Base-by-base conservation (phyloP, 2,888 invertebrate species). In the Nymphalis polychloros region DNA sequence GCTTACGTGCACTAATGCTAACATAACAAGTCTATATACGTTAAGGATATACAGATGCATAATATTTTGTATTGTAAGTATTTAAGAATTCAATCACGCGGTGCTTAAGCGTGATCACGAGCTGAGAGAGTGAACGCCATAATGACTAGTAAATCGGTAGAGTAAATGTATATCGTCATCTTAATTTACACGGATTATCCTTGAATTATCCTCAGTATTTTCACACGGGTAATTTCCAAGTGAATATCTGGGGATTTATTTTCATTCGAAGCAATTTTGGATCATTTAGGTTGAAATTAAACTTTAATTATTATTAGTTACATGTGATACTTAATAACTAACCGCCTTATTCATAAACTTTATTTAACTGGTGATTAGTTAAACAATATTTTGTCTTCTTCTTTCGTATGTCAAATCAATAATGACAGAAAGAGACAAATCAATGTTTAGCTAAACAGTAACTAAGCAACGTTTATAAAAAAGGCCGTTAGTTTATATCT, bases 71-170 rank as follows among this genome's bases (percentile, higher is more conserved):
- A 46, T 27, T 19, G 52, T 17, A 17, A 31, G 31, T 59, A 48
- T 60, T 64, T 31, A 59, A 55, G 35, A 61, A 64, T 67, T 57
- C 41, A 52, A 64, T 69, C 60, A 67, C 64, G 62, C 47, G 19
- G 27, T n/a, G 8, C 65, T 49, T 27, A 50, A 27, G 27, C 4
- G 19, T 16, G 17, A 68, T 50, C 68, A 69, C 63, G 65, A 57
- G 63, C 49, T 59, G 23, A 66, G 16, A 19, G 63, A 63, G 52
- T 68, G 71, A 41, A 53, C 46, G 48, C 10, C 48, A 52, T 57
- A 31, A 46, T 64, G 47, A 50, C 64, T 61, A 64, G 46, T 57
- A 17, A 23, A 63, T 13, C 13, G 8, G 8, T 35, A 8, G 8
- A 35, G 35, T 35, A 35, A 35, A 41, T 41, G 19, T 46, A 59